phyloP scores from a whole-genome alignment of 1,140 invertebrate genomes.

The Drepana arcuata region DNA sequence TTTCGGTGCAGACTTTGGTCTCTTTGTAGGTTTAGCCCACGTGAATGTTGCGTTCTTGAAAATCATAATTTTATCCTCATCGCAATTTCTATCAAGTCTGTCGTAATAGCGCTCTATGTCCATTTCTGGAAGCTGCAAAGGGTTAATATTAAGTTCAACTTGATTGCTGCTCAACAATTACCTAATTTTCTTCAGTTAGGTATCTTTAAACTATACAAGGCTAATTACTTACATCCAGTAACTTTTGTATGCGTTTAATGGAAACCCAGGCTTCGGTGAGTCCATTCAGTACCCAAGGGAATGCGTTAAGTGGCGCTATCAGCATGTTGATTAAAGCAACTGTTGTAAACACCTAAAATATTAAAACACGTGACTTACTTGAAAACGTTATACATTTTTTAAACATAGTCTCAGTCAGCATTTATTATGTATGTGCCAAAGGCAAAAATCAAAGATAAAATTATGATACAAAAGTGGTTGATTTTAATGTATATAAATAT shows the following conservation, averaged over 20 bases:
- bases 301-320: constrained; percentile 95
- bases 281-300: constrained; percentile 99
- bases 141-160: too few species aligned
- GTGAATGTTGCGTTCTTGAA: constrained; percentile 70
- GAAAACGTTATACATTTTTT: too few species aligned
- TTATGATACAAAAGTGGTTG: too few species aligned
- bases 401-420: too few species aligned
- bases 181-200: too few species aligned
- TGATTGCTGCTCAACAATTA: too few species aligned
- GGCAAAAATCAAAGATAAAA: too few species aligned
- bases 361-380: too few species aligned
- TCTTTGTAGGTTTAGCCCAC: constrained; percentile 41
- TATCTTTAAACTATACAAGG: neutral
- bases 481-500: too few species aligned
- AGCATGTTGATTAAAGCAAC: constrained; percentile 97
- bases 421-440: too few species aligned
- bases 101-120: constrained; percentile 70
- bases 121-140: constrained; percentile 77
- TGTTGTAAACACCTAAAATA: constrained; percentile 85
- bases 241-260: constrained; percentile 83
- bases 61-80: constrained; percentile 63
- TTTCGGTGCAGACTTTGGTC: constrained; percentile 20
- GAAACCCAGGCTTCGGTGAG: constrained; percentile 95
- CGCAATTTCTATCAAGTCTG: constrained; percentile 45
- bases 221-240: constrained; percentile 77